Conservation (phyloP, 2,113 vertebrate species). For the Salvelinus alpinus region DNA sequence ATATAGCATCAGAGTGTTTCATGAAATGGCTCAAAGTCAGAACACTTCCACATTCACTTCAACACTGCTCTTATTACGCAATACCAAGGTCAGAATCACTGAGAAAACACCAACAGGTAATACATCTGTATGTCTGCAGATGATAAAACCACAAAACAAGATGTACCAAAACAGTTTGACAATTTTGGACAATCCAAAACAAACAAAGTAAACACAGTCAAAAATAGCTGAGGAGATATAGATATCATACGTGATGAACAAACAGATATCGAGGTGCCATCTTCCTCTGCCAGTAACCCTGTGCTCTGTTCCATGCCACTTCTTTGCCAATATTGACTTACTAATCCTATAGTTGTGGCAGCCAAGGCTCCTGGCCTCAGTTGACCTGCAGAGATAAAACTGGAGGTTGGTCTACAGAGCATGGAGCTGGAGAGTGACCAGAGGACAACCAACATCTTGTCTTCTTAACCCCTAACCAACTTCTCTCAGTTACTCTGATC, state of each 20-base stretch:
- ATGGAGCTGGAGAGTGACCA: background rate
- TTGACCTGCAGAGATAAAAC: background rate
- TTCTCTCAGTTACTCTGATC: background rate
- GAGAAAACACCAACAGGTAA: background rate
- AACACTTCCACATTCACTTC: conserved; percentile 23
- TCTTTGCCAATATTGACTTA: background rate
- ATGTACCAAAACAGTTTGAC: background rate
- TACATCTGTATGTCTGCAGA: background rate
- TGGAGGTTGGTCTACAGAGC: background rate
- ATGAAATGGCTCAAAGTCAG: conserved; percentile 16
- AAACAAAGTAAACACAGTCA: background rate
- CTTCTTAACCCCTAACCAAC: background rate
- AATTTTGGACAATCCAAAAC: background rate
- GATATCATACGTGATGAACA: background rate
- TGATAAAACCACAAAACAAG: background rate
- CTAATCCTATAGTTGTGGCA: conserved; percentile 5
- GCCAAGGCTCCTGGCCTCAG: background rate
- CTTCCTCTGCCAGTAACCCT: background rate
- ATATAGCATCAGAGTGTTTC: conserved; percentile 24
- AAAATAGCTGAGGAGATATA: background rate
- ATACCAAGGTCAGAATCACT: conserved; percentile 19
- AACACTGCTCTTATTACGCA: conserved; percentile 22
- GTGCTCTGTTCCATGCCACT: background rate
- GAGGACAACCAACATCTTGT: background rate
- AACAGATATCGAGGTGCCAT: background rate